A percentile compares a stretch with the other conserved stretches of the same genome.
phyloP scores from a whole-genome alignment of 2,888 invertebrate species.

The Andrena camellia region DNA sequence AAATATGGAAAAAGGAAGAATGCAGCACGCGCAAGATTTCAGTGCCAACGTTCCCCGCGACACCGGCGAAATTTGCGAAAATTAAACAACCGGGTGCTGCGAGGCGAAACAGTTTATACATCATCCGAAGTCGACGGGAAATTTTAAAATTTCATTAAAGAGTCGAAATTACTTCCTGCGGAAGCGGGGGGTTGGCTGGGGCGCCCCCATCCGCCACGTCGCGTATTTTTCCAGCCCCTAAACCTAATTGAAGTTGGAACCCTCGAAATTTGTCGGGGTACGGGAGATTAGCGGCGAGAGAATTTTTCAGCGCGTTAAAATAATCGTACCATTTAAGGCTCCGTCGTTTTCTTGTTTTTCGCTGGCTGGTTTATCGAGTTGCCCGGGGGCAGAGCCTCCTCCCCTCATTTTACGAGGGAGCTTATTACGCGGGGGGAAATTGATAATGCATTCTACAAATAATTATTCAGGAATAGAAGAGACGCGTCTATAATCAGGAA shows the following conservation, averaged over 20 bases:
- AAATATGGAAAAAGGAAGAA: too few species aligned
- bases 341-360: constrained; percentile 14
- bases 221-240: constrained; percentile 73
- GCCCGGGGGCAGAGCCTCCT: neutral
- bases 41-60: neutral
- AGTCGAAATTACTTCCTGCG: constrained; percentile 76
- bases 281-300: constrained; percentile 59
- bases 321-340: constrained; percentile 45
- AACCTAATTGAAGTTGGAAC: constrained; percentile 78
- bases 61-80: constrained; percentile 9
- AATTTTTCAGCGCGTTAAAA: constrained; percentile 53
- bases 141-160: constrained; percentile 79
- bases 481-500: too few species aligned
- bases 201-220: constrained; percentile 27
- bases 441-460: too few species aligned
- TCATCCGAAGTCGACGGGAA: constrained; percentile 70
- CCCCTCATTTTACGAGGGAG: too few species aligned
- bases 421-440: too few species aligned
- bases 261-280: constrained; percentile 64
- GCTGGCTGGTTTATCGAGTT: constrained; percentile 9
- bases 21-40: neutral
- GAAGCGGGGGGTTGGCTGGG: constrained; percentile 56
- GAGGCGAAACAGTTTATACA: constrained; percentile 63
- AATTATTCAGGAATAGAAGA: too few species aligned
- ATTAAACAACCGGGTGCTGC: constrained; percentile 51